Base-by-base conservation (phyloP, 2,888 invertebrate species). In the Drosophila diplacantha region DNA sequence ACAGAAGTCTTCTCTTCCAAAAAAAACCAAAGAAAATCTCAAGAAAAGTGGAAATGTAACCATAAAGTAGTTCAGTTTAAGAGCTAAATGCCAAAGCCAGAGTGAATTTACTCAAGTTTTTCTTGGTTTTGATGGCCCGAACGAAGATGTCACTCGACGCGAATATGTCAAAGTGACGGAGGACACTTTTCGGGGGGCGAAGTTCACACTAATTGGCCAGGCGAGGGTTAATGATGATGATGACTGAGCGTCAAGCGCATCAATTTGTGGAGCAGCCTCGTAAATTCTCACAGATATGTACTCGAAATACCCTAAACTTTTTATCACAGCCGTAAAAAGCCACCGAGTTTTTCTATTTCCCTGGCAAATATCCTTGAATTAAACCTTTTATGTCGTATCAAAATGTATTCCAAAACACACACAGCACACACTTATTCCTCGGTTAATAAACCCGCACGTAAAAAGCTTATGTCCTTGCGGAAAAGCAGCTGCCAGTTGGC, bases 391-490 rank as follows among this genome's bases (percentile, higher is more conserved):
- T 73, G 69, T 47, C 46, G 47, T 66, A 68, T 68, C 68, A 51
- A 55, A 79, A 70, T 67, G 74, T 62, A 71, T 57, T 62, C 46
- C 26, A 46, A 63, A 62, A 62, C 1, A 24, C 46, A 26, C 31
- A 44, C 44, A 26, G 24, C 24, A 24, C 24, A 18, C 29, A 26
- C n/a, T 41, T 12, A 9, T 24, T 41, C 2, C 16, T 51, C 34
- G 38, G 65, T 65, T 65, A 66, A 66, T 64, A 64, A 65, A 49
- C 44, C 64, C n/a, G 20, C 38, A 39, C n/a, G 32, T 82, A 79
- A 82, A 82, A 73, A 67, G 81, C 77, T 76, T 76, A 81, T 76
- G 72, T 74, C 69, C 29, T 72, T 69, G 69, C 69, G 72, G 54
- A 41, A 39, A 55, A 61, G 49, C 68, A 69, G 73, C 69, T 73